phyloP scores from a whole-genome alignment of 2,888 invertebrate species.

The Leptinotarsa peninsularis region DNA sequence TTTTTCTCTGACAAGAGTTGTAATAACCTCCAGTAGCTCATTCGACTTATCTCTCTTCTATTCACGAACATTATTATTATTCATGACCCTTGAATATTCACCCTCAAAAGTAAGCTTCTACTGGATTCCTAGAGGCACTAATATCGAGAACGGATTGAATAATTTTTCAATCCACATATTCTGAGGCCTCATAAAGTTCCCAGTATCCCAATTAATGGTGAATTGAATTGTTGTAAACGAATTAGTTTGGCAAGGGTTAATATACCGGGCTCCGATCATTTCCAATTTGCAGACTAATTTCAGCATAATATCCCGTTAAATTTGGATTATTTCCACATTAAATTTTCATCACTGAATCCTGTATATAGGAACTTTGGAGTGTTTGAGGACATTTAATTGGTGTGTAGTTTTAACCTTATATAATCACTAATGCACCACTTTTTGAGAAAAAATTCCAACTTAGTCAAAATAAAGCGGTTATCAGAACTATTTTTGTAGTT shows the following conservation, averaged over 20 bases:
- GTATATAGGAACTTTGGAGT: constrained; percentile 23
- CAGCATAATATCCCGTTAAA: constrained; percentile 30
- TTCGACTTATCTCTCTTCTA: neutral
- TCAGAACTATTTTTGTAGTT: too few species aligned
- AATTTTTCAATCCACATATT: constrained; percentile 5
- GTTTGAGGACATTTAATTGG: neutral
- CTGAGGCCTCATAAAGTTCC: constrained; percentile 12
- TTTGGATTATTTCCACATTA: constrained; percentile 39
- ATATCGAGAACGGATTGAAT: constrained; percentile 2
- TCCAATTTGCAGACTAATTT: constrained; percentile 42
- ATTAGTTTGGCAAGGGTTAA: constrained; percentile 40
- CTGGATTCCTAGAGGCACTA: neutral
- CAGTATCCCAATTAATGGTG: constrained; percentile 21
- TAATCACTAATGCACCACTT: too few species aligned
- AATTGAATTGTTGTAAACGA: constrained; percentile 43
- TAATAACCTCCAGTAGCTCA: neutral
- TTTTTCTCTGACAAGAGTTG: too few species aligned
- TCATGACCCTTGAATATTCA: neutral
- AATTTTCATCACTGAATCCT: constrained; percentile 32
- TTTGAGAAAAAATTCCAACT: too few species aligned
- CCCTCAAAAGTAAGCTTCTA: neutral
- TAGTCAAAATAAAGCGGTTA: too few species aligned
- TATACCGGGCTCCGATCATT: constrained; percentile 34
- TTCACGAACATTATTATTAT: neutral
- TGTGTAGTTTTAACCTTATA: too few species aligned